These are phyloP conservation scores for Cheilosia grossa DNA, from an alignment of 2,888 invertebrate species.

Conservation along the genomic window DNA sequence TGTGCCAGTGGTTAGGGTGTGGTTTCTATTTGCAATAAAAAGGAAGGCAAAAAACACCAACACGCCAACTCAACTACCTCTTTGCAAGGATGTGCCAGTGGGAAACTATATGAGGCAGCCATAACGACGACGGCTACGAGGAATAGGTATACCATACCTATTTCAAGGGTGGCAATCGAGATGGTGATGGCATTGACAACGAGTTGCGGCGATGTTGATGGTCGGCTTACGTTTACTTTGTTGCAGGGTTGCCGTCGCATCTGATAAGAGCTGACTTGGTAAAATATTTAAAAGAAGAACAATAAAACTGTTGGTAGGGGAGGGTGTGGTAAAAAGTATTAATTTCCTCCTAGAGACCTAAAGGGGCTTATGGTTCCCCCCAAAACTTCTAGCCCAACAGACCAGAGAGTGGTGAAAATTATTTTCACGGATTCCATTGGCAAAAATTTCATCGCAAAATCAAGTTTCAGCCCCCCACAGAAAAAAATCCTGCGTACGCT, in stretches of 20 bases:
- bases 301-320: too few species aligned
- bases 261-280: too few species aligned
- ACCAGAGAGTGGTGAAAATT: too few species aligned
- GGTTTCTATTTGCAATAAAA: slow-evolving; percentile 53
- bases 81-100: slow-evolving; percentile 43
- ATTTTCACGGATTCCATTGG: too few species aligned
- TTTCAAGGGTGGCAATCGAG: slow-evolving; percentile 32
- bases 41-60: not conserved
- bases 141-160: not conserved
- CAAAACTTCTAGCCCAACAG: too few species aligned
- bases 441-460: too few species aligned
- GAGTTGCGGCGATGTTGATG: slow-evolving; percentile 66
- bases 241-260: slow-evolving; percentile 26
- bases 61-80: slow-evolving; percentile 12
- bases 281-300: too few species aligned
- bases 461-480: too few species aligned
- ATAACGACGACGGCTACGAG: slow-evolving; percentile 31
- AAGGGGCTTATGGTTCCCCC: too few species aligned
- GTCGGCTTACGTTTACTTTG: slow-evolving; percentile 36
- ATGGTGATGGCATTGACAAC: slow-evolving; percentile 62
- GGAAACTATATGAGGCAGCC: slow-evolving; percentile 18
- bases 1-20: slow-evolving; percentile 6
- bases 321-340: too few species aligned
- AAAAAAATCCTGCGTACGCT: too few species aligned
- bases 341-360: too few species aligned